Evolutionary conservation across 2,113 vertebrate species (phyloP).

Genomic region (Mesembrinibis cayennensis): DNA sequence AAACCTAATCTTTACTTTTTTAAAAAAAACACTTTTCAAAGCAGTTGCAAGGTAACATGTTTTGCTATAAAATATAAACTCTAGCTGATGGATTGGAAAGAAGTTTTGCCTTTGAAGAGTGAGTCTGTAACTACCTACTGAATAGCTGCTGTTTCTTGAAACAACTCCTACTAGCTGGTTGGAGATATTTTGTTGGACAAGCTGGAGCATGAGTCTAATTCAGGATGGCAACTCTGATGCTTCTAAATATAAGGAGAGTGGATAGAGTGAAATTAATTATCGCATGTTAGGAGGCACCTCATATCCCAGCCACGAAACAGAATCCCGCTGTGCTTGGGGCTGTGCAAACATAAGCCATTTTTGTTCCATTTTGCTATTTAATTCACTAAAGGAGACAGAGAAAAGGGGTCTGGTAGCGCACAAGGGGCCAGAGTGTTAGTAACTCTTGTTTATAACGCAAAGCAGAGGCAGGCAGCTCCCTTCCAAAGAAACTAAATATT

Average conservation of each 20-base stretch:
- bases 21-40: background rate
- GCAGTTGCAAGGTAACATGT: background rate
- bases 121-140: background rate
- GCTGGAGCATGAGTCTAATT: constrained; percentile 27
- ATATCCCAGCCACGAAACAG: background rate
- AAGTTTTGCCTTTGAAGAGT: background rate
- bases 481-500: constrained; percentile 12
- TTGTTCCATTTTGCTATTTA: constrained; percentile 9
- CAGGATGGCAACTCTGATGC: constrained; percentile 10
- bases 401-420: background rate
- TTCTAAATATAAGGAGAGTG: constrained; percentile 32
- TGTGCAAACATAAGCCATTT: constrained; percentile 15
- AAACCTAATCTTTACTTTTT: background rate
- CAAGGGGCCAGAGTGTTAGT: background rate
- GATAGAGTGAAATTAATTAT: constrained; percentile 32
- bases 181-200: constrained; percentile 8
- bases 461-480: background rate
- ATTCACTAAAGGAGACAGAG: background rate
- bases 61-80: background rate
- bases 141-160: constrained; percentile 1
- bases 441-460: background rate
- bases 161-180: background rate
- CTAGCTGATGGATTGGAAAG: background rate
- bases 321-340: constrained; percentile 16
- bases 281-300: constrained; percentile 24